Percentiles rank a stretch among this genome's conserved stretches.
phyloP scores from a whole-genome alignment of 2,113 vertebrate genomes.

The Anoplopoma fimbria region DNA sequence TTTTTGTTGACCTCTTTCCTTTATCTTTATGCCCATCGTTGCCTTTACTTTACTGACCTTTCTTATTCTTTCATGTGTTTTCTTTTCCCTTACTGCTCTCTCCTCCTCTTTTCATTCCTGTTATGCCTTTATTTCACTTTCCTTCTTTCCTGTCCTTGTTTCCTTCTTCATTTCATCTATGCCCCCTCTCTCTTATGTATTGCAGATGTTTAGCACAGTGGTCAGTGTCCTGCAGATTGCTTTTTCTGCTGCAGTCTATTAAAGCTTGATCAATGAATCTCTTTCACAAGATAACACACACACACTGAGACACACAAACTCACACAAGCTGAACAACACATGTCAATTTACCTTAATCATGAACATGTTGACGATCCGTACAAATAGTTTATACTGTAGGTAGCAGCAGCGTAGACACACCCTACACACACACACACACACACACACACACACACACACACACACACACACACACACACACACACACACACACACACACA shows the following conservation, averaged over 20 bases:
- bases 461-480: constrained; percentile 9
- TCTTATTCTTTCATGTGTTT: no score
- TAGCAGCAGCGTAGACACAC: neutral
- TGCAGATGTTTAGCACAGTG: constrained; percentile 28
- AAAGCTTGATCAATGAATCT: constrained; percentile 17
- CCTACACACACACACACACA: neutral
- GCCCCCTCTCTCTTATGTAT: neutral
- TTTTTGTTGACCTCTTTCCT: neutral
- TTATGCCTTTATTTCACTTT: no score
- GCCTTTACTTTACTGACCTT: no score
- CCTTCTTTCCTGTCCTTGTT: neutral
- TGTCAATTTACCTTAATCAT: neutral
- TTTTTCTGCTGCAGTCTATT: constrained; percentile 20
- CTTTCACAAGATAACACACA: neutral
- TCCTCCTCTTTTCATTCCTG: no score
- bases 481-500: neutral
- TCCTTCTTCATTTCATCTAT: neutral
- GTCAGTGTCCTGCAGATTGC: neutral
- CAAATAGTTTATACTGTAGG: neutral
- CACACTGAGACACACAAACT: neutral
- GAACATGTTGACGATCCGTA: neutral
- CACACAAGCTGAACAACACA: neutral
- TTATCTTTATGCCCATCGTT: neutral
- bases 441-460: neutral
- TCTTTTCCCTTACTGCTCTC: no score